Evolutionary conservation across 2,797 vertebrate genomes (phyloP).

Genomic region (Erithacus rubecula): DNA sequence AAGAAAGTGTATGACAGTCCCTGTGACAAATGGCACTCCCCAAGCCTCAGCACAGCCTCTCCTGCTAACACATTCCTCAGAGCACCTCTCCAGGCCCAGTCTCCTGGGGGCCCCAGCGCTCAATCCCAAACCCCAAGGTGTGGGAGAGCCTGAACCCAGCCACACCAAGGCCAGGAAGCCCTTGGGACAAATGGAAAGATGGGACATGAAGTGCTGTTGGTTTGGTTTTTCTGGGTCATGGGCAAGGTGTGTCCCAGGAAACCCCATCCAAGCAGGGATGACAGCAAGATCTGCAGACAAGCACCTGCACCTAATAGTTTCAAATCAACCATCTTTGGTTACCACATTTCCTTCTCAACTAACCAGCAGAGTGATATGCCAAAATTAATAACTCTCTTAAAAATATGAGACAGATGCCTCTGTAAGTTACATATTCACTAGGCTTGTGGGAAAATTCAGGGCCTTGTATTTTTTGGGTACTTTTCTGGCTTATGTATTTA

Average conservation of each 20-base stretch:
- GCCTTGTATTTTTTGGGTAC: not conserved
- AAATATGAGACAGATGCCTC: not conserved
- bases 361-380: not conserved
- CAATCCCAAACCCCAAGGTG: not conserved
- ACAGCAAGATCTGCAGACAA: not conserved
- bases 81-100: not conserved
- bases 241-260: not conserved
- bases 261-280: not conserved
- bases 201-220: rapidly evolving
- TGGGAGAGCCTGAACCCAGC: not conserved
- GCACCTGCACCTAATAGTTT: not conserved
- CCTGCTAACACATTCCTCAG: not conserved
- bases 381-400: not conserved
- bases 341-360: not conserved
- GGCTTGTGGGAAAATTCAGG: not conserved
- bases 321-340: not conserved
- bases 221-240: not conserved
- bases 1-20: not conserved
- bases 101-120: not conserved
- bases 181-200: not conserved
- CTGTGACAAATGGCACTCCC: rapidly evolving
- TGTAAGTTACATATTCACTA: not conserved
- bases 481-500: not conserved
- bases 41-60: not conserved
- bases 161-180: not conserved